Evolutionary conservation across 2,888 invertebrate genomes (phyloP).

Genomic region (Vannuccia rotundouncinata): DNA sequence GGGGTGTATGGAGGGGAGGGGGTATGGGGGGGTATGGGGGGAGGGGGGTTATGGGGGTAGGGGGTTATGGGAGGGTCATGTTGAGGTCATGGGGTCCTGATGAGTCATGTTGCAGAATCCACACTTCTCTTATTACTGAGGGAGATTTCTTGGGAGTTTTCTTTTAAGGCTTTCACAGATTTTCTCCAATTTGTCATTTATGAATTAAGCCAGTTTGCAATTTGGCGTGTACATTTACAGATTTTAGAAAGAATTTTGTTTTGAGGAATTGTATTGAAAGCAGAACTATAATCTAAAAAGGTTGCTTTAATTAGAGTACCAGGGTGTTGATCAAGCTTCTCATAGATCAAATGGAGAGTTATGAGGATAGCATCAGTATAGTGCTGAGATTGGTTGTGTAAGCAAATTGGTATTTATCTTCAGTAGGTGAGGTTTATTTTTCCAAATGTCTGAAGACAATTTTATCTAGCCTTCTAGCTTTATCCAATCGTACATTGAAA

Average conservation of each 20-base stretch:
- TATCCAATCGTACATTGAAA: too few species aligned
- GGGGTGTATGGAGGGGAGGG: too few species aligned
- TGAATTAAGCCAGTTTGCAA: not conserved
- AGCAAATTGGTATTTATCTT: not conserved
- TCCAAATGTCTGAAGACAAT: not conserved
- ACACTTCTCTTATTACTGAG: too few species aligned
- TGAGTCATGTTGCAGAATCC: too few species aligned
- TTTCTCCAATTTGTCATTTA: not conserved
- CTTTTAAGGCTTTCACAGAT: not conserved
- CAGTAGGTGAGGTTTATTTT: not conserved
- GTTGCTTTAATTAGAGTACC: not conserved
- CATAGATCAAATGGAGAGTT: not conserved
- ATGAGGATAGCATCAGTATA: not conserved
- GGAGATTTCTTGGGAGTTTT: not conserved
- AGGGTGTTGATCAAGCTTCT: not conserved
- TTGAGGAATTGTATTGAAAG: not conserved
- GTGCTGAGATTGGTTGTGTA: not conserved
- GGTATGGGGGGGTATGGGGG: too few species aligned
- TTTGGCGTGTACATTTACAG: not conserved
- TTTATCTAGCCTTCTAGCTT: not conserved
- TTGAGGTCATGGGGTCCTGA: too few species aligned
- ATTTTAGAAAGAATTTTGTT: not conserved
- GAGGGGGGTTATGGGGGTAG: too few species aligned
- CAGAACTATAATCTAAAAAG: not conserved
- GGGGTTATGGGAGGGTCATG: too few species aligned